Evolutionary conservation across 2,113 vertebrate genomes (phyloP).

Genomic region (Burhinus bistriatus): DNA sequence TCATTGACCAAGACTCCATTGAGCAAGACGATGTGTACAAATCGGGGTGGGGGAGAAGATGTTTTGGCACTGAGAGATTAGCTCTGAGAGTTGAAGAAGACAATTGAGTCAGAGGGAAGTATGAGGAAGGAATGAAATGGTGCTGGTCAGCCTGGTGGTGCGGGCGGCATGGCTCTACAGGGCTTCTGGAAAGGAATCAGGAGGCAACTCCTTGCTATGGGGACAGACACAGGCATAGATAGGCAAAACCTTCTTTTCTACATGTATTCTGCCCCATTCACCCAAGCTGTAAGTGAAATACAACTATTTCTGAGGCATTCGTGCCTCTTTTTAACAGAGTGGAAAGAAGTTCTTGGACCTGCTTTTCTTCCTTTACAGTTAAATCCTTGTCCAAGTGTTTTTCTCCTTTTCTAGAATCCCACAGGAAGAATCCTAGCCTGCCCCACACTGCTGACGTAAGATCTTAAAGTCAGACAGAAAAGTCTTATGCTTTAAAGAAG

Average conservation of each 20-base stretch:
- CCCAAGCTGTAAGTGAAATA: background rate
- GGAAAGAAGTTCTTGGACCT: background rate
- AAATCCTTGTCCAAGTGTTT: background rate
- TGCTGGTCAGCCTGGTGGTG: background rate
- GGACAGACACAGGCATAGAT: background rate
- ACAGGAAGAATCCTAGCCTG: background rate
- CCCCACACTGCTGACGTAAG: too few species aligned
- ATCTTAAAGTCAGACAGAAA: background rate
- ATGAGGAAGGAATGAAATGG: background rate
- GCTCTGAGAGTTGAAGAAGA: background rate
- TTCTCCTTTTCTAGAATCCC: background rate
- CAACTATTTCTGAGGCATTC: background rate
- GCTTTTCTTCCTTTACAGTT: background rate
- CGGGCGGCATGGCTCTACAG: background rate
- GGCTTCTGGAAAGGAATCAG: background rate
- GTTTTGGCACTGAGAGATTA: background rate
- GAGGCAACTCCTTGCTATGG: background rate
- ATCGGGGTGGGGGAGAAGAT: accelerated
- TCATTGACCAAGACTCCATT: background rate
- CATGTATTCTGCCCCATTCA: accelerated
- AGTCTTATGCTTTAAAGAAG: background rate
- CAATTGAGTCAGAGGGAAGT: background rate
- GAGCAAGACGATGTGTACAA: too few species aligned
- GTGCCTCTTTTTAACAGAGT: background rate
- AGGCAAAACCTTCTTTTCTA: background rate